Conservation (phyloP, 1,140 invertebrate genomes). For the Drosophila ohnishii region DNA sequence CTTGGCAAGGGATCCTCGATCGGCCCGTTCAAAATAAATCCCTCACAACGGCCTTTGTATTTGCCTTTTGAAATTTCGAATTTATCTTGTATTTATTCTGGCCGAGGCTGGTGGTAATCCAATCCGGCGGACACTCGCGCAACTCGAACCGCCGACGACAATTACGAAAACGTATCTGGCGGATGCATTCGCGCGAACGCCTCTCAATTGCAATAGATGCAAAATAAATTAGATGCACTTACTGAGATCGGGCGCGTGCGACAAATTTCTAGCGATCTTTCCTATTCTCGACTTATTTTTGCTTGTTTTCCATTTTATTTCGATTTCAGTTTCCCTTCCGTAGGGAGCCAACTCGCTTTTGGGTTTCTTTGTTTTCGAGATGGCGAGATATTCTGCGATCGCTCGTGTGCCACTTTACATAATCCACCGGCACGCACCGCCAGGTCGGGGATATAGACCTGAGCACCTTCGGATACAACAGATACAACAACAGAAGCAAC, state of each 20-base stretch:
- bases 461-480: constrained; percentile 15
- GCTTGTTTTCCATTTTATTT: constrained; percentile 27
- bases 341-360: constrained; percentile 13
- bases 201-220: constrained; percentile 76
- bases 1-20: constrained; percentile 43
- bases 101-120: constrained; percentile 51
- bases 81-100: constrained; percentile 33
- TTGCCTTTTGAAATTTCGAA: constrained; percentile 4
- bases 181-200: constrained; percentile 47
- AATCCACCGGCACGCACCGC: constrained; percentile 70
- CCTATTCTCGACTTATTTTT: constrained; percentile 6
- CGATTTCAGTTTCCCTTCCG: constrained; percentile 5
- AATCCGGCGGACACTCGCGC: constrained; percentile 44
- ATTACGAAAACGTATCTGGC: constrained; percentile 60
- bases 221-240: constrained; percentile 76
- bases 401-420: constrained; percentile 72
- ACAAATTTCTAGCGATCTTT: constrained; percentile 30
- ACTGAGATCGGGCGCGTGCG: constrained; percentile 55
- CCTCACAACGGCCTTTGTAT: constrained; percentile 2
- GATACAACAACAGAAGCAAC: neutral
- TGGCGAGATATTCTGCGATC: constrained; percentile 9
- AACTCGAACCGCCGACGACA: constrained; percentile 49
- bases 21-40: constrained; percentile 38
- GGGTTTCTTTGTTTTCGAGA: constrained; percentile 18
- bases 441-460: constrained; percentile 23